phyloP scores from a whole-genome alignment of 2,888 invertebrate genomes.

The Microplitis deprimator region DNA sequence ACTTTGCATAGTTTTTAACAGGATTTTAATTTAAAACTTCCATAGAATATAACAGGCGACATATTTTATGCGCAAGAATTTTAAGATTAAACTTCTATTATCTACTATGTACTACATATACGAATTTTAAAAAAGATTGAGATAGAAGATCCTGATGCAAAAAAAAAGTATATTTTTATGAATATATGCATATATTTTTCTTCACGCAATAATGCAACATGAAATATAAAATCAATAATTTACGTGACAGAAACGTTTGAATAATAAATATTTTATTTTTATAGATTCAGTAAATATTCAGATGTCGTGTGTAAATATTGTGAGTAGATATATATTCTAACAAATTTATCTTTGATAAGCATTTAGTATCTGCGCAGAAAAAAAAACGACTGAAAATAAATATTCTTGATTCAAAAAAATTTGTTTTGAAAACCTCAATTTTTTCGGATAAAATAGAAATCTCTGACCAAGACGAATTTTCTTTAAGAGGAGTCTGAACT shows the following conservation, averaged over 20 bases:
- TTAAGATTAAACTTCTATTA: neutral
- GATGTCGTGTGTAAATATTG: neutral
- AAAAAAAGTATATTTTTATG: no score
- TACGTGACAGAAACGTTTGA: neutral
- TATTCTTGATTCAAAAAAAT: neutral
- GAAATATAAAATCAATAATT: neutral
- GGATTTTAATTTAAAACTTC: neutral
- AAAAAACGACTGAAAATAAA: no score
- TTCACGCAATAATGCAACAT: neutral
- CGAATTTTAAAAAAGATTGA: neutral
- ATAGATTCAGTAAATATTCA: neutral
- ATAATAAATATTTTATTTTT: neutral
- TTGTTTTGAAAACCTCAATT: neutral
- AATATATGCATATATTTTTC: neutral
- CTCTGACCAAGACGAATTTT: no score
- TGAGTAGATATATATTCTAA: constrained; percentile 13
- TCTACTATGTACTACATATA: neutral
- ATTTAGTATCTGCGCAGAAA: neutral
- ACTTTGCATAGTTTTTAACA: neutral
- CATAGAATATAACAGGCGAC: neutral
- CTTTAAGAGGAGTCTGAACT: no score
- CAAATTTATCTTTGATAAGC: neutral
- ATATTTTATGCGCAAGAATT: neutral
- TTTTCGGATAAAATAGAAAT: no score
- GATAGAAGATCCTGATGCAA: neutral